Evolutionary conservation across 2,113 vertebrate species (phyloP), one percentile per base, ranked within the genome.

Genomic region (Laticauda laticaudata): DNA sequence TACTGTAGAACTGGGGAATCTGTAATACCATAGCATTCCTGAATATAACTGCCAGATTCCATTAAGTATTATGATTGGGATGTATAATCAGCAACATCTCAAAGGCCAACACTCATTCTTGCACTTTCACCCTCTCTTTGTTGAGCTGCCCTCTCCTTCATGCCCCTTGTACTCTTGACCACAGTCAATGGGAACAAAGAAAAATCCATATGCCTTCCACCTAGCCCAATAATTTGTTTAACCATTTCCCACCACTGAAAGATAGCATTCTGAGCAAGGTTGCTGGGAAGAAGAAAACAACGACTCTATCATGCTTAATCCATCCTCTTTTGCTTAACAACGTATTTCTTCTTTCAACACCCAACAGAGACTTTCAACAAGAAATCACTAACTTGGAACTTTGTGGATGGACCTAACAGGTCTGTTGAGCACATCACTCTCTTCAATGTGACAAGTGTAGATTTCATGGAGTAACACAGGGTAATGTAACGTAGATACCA

Each of bases 401-500:
- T 92, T 95, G 39, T 5, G 61, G 92, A 96, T 95, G 29, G 91
- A 89, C 92, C 94, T 94, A 48, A 94, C 88, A 1, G 95, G 93
- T 86, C 54, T 92, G 91, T 96, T 87, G 86, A 94, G 96, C 55
- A 94, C 90, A 23, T 96, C 94, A 1, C 91, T 94, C 87, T 97
- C 96, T 57, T 92, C 90, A 94, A 97, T 89, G 34, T 54, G 56
- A 93, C 92, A 96, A 39, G 89, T 45, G 0, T 95, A 93, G 43
- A 94, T 95, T 64, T 96, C 94, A 48, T 92, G 81, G 86, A 95
- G 92, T 81, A 94, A 95, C 64, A 97, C 94, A 0, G 94, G 91
- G 14, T 96, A 96, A 55, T 91, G 95, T 88, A 96, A 92, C 24
- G 94, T 86, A 3, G 95, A 95, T 87, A 96, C 95, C 3, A 96